Evolutionary conservation across 1,140 invertebrate species (phyloP).

Genomic region (Solen grandis): DNA sequence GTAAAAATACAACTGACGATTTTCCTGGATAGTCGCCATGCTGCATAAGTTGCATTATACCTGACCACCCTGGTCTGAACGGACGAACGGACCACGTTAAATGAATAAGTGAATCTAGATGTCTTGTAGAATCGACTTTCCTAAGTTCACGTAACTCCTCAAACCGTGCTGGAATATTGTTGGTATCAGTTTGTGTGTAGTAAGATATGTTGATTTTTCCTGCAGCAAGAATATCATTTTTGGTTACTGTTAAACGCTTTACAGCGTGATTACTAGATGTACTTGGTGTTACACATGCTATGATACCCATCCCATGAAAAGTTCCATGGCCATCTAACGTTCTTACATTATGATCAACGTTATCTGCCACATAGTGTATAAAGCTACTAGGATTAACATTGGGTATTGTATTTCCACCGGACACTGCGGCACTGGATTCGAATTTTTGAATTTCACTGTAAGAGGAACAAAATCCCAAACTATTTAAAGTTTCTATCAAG

Average conservation of each 20-base stretch:
- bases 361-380: constrained; percentile 55
- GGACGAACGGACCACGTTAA: constrained; percentile 29
- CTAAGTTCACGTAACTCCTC: not conserved
- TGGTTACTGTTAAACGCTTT: constrained; percentile 18
- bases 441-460: constrained; percentile 58
- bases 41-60: constrained; percentile 22
- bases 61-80: constrained; percentile 30
- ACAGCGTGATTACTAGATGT: not conserved
- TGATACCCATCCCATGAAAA: constrained; percentile 60
- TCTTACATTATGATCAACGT: constrained; percentile 60
- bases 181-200: constrained; percentile 4
- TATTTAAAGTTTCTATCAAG: constrained; percentile 58
- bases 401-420: constrained; percentile 21
- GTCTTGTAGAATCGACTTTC: not conserved
- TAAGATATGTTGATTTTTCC: constrained; percentile 51
- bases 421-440: constrained; percentile 47
- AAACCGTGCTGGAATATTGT: not conserved
- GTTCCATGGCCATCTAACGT: constrained; percentile 56
- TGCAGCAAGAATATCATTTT: constrained; percentile 19
- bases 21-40: constrained; percentile 51
- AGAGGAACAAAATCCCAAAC: constrained; percentile 59
- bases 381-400: not conserved
- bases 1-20: constrained; percentile 59
- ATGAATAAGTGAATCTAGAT: constrained; percentile 46
- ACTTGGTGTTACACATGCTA: constrained; percentile 62